These are phyloP conservation scores for Papilio demoleus DNA, from an alignment of 2,888 invertebrate species.

Conservation along the genomic window DNA sequence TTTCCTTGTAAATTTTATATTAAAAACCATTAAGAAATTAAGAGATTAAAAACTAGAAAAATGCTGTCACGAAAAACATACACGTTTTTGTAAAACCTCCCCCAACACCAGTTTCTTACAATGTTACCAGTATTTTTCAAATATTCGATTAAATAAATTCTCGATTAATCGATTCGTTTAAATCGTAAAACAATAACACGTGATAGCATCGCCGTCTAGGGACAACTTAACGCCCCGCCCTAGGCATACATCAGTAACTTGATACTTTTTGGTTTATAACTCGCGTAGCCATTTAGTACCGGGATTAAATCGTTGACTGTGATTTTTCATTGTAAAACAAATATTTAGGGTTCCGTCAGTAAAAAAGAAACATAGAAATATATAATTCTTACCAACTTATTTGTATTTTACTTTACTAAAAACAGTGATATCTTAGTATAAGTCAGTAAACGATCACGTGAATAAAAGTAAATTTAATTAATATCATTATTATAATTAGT, in stretches of 20 bases:
- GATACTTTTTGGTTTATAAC: slow-evolving; percentile 43
- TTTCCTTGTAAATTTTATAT: too few species aligned
- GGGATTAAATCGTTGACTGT: slow-evolving; percentile 49
- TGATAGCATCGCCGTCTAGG: slow-evolving; percentile 27
- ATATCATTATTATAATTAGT: too few species aligned
- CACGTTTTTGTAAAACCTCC: too few species aligned
- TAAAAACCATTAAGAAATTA: too few species aligned
- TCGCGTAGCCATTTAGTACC: slow-evolving; percentile 44
- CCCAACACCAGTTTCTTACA: too few species aligned
- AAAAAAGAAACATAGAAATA: background rate
- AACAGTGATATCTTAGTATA: too few species aligned
- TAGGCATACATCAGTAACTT: slow-evolving; percentile 42
- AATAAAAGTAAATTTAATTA: too few species aligned
- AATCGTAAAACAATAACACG: slow-evolving; percentile 35
- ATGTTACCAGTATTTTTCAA: background rate
- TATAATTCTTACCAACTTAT: too few species aligned
- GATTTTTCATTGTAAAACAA: slow-evolving; percentile 43
- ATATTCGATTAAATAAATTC: slow-evolving; percentile 19
- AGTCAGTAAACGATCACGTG: too few species aligned
- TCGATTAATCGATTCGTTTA: slow-evolving; percentile 34
- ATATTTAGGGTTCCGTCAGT: slow-evolving; percentile 36
- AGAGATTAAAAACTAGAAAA: too few species aligned
- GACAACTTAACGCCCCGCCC: slow-evolving; percentile 31
- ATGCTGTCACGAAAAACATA: too few species aligned
- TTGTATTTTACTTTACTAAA: too few species aligned